These are phyloP conservation scores for Ursus arctos DNA, from an alignment of 2,113 vertebrate genomes.

Conservation along the genomic window DNA sequence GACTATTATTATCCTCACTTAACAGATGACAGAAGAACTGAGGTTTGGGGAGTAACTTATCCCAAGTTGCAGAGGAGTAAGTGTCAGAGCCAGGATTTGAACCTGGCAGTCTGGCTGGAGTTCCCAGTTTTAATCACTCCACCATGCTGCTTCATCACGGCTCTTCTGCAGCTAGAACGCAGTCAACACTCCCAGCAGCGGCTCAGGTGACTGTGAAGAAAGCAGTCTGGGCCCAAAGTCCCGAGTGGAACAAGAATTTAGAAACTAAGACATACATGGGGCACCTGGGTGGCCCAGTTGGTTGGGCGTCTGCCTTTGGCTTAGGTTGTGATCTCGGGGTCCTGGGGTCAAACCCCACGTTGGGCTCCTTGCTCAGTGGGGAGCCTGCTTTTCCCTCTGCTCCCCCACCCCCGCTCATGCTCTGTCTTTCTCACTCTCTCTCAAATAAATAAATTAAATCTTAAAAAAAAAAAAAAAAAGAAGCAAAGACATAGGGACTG, in stretches of 20 bases:
- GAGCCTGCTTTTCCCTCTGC: no score
- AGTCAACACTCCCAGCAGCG: neutral
- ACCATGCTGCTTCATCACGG: neutral
- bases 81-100: neutral
- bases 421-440: no score
- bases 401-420: no score
- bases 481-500: neutral
- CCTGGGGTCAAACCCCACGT: no score
- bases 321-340: no score
- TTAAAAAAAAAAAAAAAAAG: no score
- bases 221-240: neutral
- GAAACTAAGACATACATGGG: neutral
- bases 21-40: neutral
- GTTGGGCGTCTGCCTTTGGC: no score
- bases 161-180: neutral
- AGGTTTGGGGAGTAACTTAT: neutral
- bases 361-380: no score
- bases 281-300: no score
- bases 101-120: neutral
- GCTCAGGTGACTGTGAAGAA: neutral
- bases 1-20: conserved; percentile 54
- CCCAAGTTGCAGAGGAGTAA: neutral
- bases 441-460: no score
- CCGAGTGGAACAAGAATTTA: neutral
- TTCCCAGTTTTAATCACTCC: neutral